Base-by-base conservation (phyloP, 2,797 vertebrate species). In the Micropoecilia bifurca region DNA sequence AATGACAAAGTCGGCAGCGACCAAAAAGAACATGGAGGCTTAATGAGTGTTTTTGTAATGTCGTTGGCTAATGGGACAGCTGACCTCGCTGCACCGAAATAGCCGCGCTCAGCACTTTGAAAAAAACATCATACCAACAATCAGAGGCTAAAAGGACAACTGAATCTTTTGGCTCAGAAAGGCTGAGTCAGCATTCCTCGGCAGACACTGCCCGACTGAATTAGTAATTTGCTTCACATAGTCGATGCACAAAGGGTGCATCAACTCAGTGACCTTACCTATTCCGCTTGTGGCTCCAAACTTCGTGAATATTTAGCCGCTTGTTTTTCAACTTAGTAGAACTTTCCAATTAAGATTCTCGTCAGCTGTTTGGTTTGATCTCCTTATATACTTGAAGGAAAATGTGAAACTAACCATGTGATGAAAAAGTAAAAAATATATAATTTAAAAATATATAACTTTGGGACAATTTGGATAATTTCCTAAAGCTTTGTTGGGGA, bases 1-100 rank as follows among this genome's bases (percentile, higher is more conserved):
- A 89, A 85, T 79, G 80, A 87, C 80, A 89, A 87, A 90, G 83
- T 71, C 59, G 82, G 78, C 71, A 72, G 74, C 6, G 72, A 76
- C 79, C 75, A 77, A 75, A 66, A 84, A 87, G 83, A 89, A 89
- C 85, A 89, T 90, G 88, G 92, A 91, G 85, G 86, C 91, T 88
- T 92, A 90, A 93, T 92, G 89, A 90, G 85, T 89, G 87, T 88
- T 91, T 92, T 92, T 85, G 84, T 88, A 89, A 91, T 89, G 90
- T 91, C 76, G 81, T 80, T 74, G 72, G 88, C 84, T 92, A 94
- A 93, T 92, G 80, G 90, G 88, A 93, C 91, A 91, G 90, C 88
- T 91, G 90, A 94, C 92, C 90, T 80, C 83, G 69, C 72, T 69
- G 79, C 61, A 78, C 79, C 74, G 55, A 91, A 93, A 90, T 81